phyloP scores from a whole-genome alignment of 2,888 invertebrate species.

The Onthophagus sagittarius region DNA sequence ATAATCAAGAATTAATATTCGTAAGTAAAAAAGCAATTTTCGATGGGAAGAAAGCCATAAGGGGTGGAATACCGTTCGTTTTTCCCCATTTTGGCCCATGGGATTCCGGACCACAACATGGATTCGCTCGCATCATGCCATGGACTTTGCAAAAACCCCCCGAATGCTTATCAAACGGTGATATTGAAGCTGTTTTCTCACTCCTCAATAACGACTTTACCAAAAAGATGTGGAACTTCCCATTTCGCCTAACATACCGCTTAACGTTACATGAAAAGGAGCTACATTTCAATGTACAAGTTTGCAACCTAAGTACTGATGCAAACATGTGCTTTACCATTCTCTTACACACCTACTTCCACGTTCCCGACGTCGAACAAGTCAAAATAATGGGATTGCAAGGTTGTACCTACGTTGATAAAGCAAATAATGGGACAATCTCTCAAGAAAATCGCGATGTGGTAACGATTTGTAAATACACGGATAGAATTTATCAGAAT shows the following conservation, averaged over 20 bases:
- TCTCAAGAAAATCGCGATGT: neutral
- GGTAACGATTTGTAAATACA: neutral
- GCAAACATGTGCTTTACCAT: slow-evolving; percentile 14
- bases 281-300: slow-evolving; percentile 17
- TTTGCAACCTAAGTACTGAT: slow-evolving; percentile 12
- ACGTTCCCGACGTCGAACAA: slow-evolving; percentile 15
- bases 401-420: slow-evolving; percentile 2
- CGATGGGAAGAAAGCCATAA: slow-evolving; percentile 25
- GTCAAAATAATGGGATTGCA: slow-evolving; percentile 19
- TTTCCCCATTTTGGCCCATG: slow-evolving; percentile 31
- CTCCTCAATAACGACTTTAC: slow-evolving; percentile 23
- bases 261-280: slow-evolving; percentile 24
- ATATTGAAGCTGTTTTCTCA: slow-evolving; percentile 23
- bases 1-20: slow-evolving; percentile 32
- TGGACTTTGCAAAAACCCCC: slow-evolving; percentile 31
- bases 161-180: slow-evolving; percentile 19
- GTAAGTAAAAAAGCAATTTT: slow-evolving; percentile 24
- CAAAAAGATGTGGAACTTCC: slow-evolving; percentile 28
- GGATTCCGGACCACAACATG: slow-evolving; percentile 30
- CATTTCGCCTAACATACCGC: slow-evolving; percentile 25
- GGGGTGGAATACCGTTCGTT: slow-evolving; percentile 30
- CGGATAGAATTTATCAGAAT: slow-evolving; percentile 13
- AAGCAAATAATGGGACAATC: neutral
- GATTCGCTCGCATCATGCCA: slow-evolving; percentile 28
- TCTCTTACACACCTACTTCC: slow-evolving; percentile 16